These are phyloP conservation scores for Pipistrellus nathusii DNA, from an alignment of 2,797 vertebrate species.

Conservation along the genomic window DNA sequence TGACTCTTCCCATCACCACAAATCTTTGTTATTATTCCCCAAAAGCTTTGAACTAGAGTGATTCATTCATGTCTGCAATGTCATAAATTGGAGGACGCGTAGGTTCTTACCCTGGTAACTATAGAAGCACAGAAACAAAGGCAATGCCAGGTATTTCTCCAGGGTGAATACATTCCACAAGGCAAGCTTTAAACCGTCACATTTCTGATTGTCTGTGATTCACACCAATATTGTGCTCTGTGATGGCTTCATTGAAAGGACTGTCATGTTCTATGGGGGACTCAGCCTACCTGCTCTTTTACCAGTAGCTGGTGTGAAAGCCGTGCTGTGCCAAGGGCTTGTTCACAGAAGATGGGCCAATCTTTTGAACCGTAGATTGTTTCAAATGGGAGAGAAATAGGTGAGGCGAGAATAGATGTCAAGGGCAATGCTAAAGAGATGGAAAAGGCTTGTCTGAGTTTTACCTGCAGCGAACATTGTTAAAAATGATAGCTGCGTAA, in stretches of 20 bases:
- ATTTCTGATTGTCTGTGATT: slow-evolving; percentile 70
- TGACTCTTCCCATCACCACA: slow-evolving; percentile 63
- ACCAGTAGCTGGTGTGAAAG: slow-evolving; percentile 57
- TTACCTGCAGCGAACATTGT: slow-evolving; percentile 59
- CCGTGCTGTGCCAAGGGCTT: slow-evolving; percentile 61
- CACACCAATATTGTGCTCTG: slow-evolving; percentile 60
- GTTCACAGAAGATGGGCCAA: slow-evolving; percentile 67
- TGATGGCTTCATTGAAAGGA: slow-evolving; percentile 57
- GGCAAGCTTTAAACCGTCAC: slow-evolving; percentile 66
- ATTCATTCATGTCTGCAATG: slow-evolving; percentile 66
- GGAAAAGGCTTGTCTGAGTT: slow-evolving; percentile 61
- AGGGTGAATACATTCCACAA: slow-evolving; percentile 72
- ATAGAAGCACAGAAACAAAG: slow-evolving; percentile 67
- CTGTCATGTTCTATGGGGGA: slow-evolving; percentile 37
- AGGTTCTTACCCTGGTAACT: slow-evolving; percentile 39
- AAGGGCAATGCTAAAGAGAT: slow-evolving; percentile 64
- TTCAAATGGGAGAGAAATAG: slow-evolving; percentile 69
- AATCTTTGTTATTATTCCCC: slow-evolving; percentile 67
- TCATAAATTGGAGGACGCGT: slow-evolving; percentile 39
- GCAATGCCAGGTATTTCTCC: slow-evolving; percentile 51
- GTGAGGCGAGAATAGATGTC: slow-evolving; percentile 63
- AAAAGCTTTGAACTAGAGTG: slow-evolving; percentile 72
- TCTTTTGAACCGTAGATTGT: slow-evolving; percentile 66
- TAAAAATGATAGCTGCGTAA: slow-evolving; percentile 67
- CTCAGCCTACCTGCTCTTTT: slow-evolving; percentile 69